A percentile compares a stretch with the other conserved stretches of the same genome.
Evolutionary conservation across 2,113 vertebrate genomes (phyloP).

Genomic region (Melozone crissalis): DNA sequence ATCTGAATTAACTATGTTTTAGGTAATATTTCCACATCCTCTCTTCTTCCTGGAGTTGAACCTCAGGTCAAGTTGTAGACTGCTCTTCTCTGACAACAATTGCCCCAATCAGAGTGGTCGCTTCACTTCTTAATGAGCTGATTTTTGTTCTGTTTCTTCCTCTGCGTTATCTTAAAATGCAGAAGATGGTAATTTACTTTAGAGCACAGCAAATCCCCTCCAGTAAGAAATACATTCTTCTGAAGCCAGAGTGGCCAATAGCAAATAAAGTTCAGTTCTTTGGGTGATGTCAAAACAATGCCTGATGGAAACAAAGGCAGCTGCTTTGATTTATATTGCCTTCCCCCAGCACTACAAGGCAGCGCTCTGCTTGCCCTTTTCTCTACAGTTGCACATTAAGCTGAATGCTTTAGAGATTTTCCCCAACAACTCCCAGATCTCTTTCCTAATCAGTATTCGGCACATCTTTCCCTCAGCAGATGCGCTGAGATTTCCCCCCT

Average conservation of each 20-base stretch:
- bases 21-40: not conserved
- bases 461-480: slow-evolving; percentile 66
- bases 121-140: slow-evolving; percentile 5
- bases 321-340: slow-evolving; percentile 69
- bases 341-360: slow-evolving; percentile 39
- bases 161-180: slow-evolving; percentile 17
- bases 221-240: slow-evolving; percentile 3
- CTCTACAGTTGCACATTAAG: slow-evolving; percentile 54
- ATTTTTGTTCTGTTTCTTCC: not conserved
- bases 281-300: slow-evolving; percentile 37
- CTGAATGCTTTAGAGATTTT: slow-evolving; percentile 71
- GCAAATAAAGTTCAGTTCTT: slow-evolving; percentile 53
- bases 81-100: not conserved
- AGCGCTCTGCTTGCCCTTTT: slow-evolving; percentile 55
- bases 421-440: slow-evolving; percentile 70
- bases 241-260: slow-evolving; percentile 16
- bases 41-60: not conserved
- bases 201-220: not conserved
- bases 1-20: not conserved
- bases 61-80: not conserved
- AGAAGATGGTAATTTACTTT: slow-evolving; percentile 22
- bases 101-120: not conserved
- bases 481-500: slow-evolving; percentile 46
- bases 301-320: slow-evolving; percentile 35
- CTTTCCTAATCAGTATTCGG: slow-evolving; percentile 72